Evolutionary conservation across 2,797 vertebrate genomes (phyloP), one percentile per base, ranked within the genome.

Genomic region (Coranthus polyacanthus): DNA sequence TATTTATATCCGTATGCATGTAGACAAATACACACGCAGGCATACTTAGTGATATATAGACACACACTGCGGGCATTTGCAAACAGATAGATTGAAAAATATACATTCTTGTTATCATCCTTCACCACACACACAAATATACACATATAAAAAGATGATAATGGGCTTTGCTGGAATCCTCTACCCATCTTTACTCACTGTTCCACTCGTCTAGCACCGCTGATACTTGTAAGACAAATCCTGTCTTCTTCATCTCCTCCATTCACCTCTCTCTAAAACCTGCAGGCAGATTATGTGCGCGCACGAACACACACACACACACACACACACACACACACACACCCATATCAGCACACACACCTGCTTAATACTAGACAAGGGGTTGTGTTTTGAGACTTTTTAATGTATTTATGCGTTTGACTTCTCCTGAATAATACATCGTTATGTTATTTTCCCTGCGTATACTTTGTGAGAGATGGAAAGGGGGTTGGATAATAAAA

Each of bases 351-450:
- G 49, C 46, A 63, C 56, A 72, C 51, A 73, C 44, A 71, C 75
- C 69, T 65, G 62, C 42, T 63, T 81, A 81, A 70, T 75, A 68
- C 60, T 36, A 66, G 63, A 80, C 72, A 75, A 81, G 71, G 72
- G 71, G 56, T 70, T 69, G 72, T 70, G 62, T 86, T 91, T 88
- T 84, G 66, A 88, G 84, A 88, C 85, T 82, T 87, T 88, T 84
- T 89, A 86, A 92, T 93, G 87, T 86, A 88, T 93, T 90, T 89
- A 91, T 91, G 86, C 84, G 76, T 89, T 87, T 90, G 76, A 77
- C 64, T 76, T 81, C 70, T 75, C 36, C 82, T 91, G 90, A 93
- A 92, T 93, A 92, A 93, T 89, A 77, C 87, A 92, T 92, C 51
- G 56, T 88, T 89, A 61, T 88, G 63, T 82, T 77, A 72, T 86